These are phyloP conservation scores for Diarsia dahlii DNA, from an alignment of 2,888 invertebrate genomes.

Conservation along the genomic window DNA sequence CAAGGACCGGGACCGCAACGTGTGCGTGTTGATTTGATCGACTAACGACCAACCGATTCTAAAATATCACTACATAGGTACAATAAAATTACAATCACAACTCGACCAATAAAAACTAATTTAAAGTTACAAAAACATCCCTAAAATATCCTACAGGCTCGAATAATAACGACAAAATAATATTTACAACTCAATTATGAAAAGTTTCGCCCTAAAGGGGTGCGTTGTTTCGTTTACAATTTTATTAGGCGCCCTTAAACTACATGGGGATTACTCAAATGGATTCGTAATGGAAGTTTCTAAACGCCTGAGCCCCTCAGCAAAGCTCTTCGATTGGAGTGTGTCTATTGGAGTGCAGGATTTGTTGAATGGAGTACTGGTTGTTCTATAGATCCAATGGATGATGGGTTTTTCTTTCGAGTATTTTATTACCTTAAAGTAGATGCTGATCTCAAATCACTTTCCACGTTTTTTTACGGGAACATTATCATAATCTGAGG, in stretches of 20 bases:
- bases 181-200: slow-evolving; percentile 65
- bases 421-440: neutral
- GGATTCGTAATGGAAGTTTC: slow-evolving; percentile 77
- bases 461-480: neutral
- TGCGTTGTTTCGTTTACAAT: slow-evolving; percentile 70
- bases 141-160: slow-evolving; percentile 24
- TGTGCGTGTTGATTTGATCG: neutral
- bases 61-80: neutral
- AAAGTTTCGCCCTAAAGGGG: slow-evolving; percentile 63
- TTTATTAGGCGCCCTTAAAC: slow-evolving; percentile 73
- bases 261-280: slow-evolving; percentile 77
- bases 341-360: slow-evolving; percentile 32
- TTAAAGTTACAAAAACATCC: slow-evolving; percentile 27
- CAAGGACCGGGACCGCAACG: neutral
- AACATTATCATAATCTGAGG: neutral
- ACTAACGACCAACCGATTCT: neutral
- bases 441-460: neutral
- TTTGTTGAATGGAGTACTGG: slow-evolving; percentile 22
- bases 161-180: slow-evolving; percentile 58
- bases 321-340: slow-evolving; percentile 42
- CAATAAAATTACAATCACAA: slow-evolving; percentile 20
- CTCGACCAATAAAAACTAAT: slow-evolving; percentile 18
- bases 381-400: neutral
- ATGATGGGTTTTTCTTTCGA: neutral
- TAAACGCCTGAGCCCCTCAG: slow-evolving; percentile 70